Evolutionary conservation across 2,113 vertebrate species (phyloP), one percentile per base, ranked within the genome.

Genomic region (Cinclus cinclus): DNA sequence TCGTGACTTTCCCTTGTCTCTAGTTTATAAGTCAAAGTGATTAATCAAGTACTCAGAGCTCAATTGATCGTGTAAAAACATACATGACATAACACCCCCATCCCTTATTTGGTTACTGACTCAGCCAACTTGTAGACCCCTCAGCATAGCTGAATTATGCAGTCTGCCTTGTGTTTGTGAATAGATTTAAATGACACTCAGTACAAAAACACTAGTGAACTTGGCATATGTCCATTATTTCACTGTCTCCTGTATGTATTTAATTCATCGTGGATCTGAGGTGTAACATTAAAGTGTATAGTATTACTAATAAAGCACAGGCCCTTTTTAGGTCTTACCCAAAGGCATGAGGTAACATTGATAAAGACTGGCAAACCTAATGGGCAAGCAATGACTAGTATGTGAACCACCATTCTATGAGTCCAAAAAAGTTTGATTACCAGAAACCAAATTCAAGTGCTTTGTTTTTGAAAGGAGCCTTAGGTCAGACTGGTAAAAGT

Each of bases 391-490:
- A 12, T 67, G 95, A 82, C 77, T 89, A 42, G 11, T 55, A 56
- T 10, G 2, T 50, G 50, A 89, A 75, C 39, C 47, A 60, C 71
- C 71, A 73, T 69, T 86, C 10, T 78, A 17, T 41, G 30, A 71
- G 33, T 52, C 37, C 78, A 42, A 75, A 64, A 52, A 44, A 88
- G 14, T 85, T 83, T 87, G 24, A 80, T 92, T 89, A 75, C 23
- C 8, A 83, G 74, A 84, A 25, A 59, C 6, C 46, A 71, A 91
- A 93, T 85, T 86, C 27, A 76, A 85, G 64, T 73, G 59, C 73
- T 94, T 95, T 80, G n/a, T 87, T 96, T 94, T 56, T 27, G 67
- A 85, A 58, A 59, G 77, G 21, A 91, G 5, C 60, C 58, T n/a
- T 28, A 94, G 46, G 50, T 65, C 76, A 92, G 53, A 70, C n/a